These are phyloP conservation scores for Xanthia togata DNA, from an alignment of 2,888 invertebrate genomes.

Conservation along the genomic window DNA sequence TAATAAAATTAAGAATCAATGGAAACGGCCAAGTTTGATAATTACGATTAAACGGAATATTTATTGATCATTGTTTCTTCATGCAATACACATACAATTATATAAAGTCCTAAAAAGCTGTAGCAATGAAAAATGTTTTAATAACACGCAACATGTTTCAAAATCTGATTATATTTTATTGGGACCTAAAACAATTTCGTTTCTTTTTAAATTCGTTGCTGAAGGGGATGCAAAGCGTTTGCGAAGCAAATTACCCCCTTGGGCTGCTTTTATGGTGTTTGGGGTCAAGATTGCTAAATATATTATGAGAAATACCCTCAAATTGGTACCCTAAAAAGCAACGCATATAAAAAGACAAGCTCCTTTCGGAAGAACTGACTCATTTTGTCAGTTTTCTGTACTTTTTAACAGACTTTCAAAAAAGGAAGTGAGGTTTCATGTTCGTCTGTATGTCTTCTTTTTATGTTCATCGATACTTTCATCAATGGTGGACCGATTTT, in stretches of 20 bases:
- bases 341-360: neutral
- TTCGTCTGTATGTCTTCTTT: too few species aligned
- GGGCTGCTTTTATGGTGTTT: slow-evolving; percentile 46
- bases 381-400: neutral
- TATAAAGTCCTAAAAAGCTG: neutral
- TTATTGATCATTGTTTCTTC: neutral
- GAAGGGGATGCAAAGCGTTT: slow-evolving; percentile 52
- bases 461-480: too few species aligned
- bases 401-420: too few species aligned
- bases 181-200: slow-evolving; percentile 26
- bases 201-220: slow-evolving; percentile 29
- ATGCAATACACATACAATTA: neutral
- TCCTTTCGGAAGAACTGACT: neutral
- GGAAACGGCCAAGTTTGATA: neutral
- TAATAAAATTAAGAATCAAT: neutral
- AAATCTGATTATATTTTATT: slow-evolving; percentile 45
- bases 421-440: too few species aligned
- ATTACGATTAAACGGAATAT: too few species aligned
- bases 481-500: too few species aligned
- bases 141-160: slow-evolving; percentile 11
- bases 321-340: slow-evolving; percentile 35
- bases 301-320: slow-evolving; percentile 42
- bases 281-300: slow-evolving; percentile 52
- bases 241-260: slow-evolving; percentile 44
- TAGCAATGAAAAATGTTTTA: neutral